Evolutionary conservation across 2,888 invertebrate species (phyloP), one percentile per base, ranked within the genome.

Genomic region (Lasioglossum figueresi): DNA sequence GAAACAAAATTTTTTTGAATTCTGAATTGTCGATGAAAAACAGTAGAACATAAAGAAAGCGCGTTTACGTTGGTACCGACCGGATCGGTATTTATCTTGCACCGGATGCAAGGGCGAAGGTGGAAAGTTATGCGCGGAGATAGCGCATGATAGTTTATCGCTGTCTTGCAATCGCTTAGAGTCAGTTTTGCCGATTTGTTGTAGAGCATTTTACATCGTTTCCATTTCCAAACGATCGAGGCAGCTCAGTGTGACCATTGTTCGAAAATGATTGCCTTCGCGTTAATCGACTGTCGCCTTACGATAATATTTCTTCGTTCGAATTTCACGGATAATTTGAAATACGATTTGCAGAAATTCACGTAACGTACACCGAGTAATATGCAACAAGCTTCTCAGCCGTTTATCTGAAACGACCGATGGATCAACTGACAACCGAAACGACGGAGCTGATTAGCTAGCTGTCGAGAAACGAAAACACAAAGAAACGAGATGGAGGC

Each of bases 401-500:
- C 63, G 16, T 70, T 78, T 66, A 75, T 70, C 16, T 27, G 2
- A 4, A 10, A 37, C 23, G 27, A 45, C 43, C 43, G 52, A 52
- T 37, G 37, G 3, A 70, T 52, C 27, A n/a, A 37, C 27, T 52
- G n/a, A 70, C 48, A 66, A 27, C 31, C 43, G 63, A 16, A 34
- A 34, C 14, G n/a, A 66, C 1, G 3, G 19, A 45, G 16, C 66
- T 74, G 56, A 83, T 31, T 56, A 76, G 73, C 48, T 40, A 77
- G 52, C 52, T 40, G 8, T 27, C 4, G 10, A 8, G n/a, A 48
- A 34, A 63, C 63, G 16, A 34, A 19, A 31, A 34, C 48, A 8
- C n/a, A 10, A 23, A 48, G 74, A 16, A 10, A 23, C n/a, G 45
- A 68, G 2, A 84, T 84, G 84, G 78, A 66, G 19, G 1, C 2